Conservation (phyloP, 2,113 vertebrate species). For the Rhodinocichla rosea region DNA sequence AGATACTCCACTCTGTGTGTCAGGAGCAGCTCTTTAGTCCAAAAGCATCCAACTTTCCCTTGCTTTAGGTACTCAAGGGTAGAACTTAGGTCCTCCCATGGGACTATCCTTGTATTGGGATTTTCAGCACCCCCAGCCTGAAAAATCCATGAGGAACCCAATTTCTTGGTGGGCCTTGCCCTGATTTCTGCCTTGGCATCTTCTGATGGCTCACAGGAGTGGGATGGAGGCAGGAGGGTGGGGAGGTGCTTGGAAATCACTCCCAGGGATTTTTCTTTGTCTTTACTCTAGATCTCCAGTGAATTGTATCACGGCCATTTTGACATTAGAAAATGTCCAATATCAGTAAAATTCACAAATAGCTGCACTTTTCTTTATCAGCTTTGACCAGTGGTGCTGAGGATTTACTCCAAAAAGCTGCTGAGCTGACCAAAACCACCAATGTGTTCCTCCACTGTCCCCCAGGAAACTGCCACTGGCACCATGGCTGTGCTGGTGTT, state of each 20-base stretch:
- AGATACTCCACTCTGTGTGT: neutral
- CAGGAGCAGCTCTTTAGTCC: neutral
- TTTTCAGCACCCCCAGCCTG: neutral
- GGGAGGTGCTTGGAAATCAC: neutral
- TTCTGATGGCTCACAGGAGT: neutral
- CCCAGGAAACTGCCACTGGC: neutral
- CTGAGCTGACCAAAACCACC: no score
- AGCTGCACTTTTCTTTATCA: neutral
- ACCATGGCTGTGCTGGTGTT: rapidly evolving
- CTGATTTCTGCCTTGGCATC: neutral
- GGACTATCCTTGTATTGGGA: neutral
- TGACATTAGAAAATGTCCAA: neutral
- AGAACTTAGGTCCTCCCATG: neutral
- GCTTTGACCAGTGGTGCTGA: neutral
- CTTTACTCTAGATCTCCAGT: neutral
- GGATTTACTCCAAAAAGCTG: neutral
- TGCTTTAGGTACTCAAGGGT: neutral
- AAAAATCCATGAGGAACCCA: neutral
- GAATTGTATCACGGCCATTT: neutral
- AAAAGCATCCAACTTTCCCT: neutral
- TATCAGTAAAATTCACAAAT: neutral
- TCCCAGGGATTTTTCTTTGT: neutral
- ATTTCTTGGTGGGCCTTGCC: neutral
- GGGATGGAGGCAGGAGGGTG: neutral
- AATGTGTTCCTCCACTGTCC: neutral